These are phyloP conservation scores for Lepus europaeus DNA, from an alignment of 2,113 vertebrate species.

Conservation along the genomic window DNA sequence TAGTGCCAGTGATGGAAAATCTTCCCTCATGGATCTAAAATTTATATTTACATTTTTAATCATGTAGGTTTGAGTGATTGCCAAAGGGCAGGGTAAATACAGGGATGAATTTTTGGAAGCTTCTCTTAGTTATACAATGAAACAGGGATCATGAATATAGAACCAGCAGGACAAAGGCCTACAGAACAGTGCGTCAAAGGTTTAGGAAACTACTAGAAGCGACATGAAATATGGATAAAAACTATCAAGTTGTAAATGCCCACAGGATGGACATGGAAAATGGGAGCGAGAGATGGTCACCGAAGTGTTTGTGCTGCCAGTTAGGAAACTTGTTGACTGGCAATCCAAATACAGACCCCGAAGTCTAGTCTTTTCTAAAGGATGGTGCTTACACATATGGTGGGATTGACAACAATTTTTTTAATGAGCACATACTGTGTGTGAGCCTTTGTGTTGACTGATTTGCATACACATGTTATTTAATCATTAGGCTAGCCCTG, in stretches of 20 bases:
- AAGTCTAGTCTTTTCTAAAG: constrained; percentile 18
- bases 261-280: background rate
- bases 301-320: background rate
- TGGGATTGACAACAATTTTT: background rate
- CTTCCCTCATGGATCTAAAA: background rate
- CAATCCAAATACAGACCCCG: background rate
- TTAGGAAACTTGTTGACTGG: background rate
- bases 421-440: background rate
- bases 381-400: background rate
- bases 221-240: background rate
- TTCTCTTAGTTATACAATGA: background rate
- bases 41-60: constrained; percentile 3
- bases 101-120: background rate
- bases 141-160: background rate
- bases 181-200: background rate
- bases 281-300: background rate
- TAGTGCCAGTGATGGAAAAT: background rate
- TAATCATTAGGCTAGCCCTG: background rate
- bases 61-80: background rate
- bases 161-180: background rate
- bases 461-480: constrained; percentile 3
- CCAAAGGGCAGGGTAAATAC: background rate
- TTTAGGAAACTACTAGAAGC: background rate
- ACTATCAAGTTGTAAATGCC: background rate
- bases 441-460: background rate